Evolutionary conservation across 2,797 vertebrate genomes (phyloP).

Genomic region (Mormyrus hasselquistii): DNA sequence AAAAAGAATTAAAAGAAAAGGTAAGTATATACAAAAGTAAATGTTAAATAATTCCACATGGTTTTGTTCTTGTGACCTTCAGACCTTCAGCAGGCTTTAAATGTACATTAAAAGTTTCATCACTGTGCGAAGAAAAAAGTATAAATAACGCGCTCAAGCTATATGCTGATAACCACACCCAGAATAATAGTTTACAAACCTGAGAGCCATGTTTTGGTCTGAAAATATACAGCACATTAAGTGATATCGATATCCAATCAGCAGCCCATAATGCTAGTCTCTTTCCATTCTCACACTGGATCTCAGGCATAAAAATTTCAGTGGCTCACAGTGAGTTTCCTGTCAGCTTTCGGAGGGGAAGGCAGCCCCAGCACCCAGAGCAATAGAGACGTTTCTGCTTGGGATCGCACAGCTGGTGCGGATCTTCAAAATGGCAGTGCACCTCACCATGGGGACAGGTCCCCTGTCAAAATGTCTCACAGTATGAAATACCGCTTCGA

Average conservation of each 20-base stretch:
- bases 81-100: background rate
- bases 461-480: constrained; percentile 69
- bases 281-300: background rate
- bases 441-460: constrained; percentile 55
- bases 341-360: constrained; percentile 58
- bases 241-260: background rate
- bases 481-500: constrained; percentile 60
- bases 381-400: constrained; percentile 56
- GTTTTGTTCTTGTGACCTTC: background rate
- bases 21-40: background rate
- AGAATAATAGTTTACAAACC: background rate
- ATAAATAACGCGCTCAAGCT: background rate
- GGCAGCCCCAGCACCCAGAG: constrained; percentile 47
- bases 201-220: background rate
- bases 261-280: background rate
- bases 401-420: constrained; percentile 56
- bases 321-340: constrained; percentile 46
- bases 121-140: background rate
- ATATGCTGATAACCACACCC: background rate
- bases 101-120: background rate
- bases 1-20: background rate
- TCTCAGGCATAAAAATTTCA: constrained; percentile 29
- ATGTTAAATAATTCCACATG: background rate
- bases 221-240: background rate
- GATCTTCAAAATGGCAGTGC: constrained; percentile 67